Conservation (phyloP, 1,140 invertebrate species). For the Pseudachorutes palmiensis region DNA sequence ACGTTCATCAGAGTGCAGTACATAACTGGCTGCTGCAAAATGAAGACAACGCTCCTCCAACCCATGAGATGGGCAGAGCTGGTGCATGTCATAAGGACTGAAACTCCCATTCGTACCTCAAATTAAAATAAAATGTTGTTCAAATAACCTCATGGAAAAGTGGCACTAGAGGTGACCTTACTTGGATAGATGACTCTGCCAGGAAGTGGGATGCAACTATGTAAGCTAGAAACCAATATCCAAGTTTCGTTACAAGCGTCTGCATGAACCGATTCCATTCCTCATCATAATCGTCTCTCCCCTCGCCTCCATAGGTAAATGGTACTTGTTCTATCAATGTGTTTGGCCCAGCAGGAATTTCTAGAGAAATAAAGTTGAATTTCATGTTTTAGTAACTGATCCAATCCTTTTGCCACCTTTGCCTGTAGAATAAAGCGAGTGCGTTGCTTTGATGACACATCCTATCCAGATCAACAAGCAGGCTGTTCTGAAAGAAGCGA, state of each 20-base stretch:
- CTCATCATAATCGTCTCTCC: constrained; percentile 47
- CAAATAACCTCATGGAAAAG: no score
- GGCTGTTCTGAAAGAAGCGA: not conserved
- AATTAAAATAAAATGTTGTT: not conserved
- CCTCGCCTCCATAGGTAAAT: constrained; percentile 21
- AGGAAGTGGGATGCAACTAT: constrained; percentile 38
- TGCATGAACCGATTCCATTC: constrained; percentile 50
- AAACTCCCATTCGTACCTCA: constrained; percentile 2
- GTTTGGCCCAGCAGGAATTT: not conserved
- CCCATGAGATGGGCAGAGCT: constrained; percentile 42
- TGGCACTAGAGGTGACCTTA: not conserved
- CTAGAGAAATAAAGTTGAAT: not conserved
- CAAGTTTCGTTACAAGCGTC: constrained; percentile 41
- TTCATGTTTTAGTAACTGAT: not conserved
- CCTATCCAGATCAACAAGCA: constrained; percentile 17
- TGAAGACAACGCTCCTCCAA: constrained; percentile 39
- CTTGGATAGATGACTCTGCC: not conserved
- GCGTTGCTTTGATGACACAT: constrained; percentile 28
- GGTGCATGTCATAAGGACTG: constrained; percentile 39
- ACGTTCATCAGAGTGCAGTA: constrained; percentile 42
- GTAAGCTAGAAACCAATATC: constrained; percentile 45
- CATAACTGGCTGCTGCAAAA: constrained; percentile 42
- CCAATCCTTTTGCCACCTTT: constrained; percentile 18
- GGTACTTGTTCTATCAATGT: constrained; percentile 14
- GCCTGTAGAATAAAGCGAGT: constrained; percentile 25